Conservation (phyloP, 1,140 invertebrate genomes). For the Sipha flava region DNA sequence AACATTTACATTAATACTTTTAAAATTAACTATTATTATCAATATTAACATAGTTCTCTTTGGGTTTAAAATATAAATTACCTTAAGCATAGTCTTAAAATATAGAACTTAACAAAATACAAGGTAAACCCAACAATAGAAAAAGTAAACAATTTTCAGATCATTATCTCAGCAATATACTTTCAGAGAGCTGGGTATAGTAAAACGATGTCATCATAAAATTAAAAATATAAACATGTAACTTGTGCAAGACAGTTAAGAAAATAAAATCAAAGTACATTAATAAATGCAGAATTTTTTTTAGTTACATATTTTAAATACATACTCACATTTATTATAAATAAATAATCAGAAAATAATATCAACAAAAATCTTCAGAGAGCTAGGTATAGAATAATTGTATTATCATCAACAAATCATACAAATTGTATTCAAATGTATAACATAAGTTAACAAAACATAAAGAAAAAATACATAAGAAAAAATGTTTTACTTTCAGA, state of each 20-base stretch:
- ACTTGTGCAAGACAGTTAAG: too few species aligned
- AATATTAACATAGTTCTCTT: background rate
- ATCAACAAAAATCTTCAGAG: background rate
- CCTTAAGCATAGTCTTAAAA: background rate
- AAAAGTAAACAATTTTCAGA: background rate
- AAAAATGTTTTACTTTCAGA: constrained; percentile 8
- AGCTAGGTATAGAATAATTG: background rate
- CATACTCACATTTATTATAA: background rate
- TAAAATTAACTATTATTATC: background rate
- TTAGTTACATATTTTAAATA: background rate
- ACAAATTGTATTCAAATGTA: background rate
- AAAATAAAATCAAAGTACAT: too few species aligned
- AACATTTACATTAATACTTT: background rate
- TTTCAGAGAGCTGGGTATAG: constrained; percentile 26
- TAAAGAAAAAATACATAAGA: background rate
- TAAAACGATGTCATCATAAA: background rate
- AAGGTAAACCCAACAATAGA: background rate
- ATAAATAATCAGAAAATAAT: background rate
- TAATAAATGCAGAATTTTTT: too few species aligned
- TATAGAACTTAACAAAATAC: background rate
- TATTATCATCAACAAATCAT: background rate
- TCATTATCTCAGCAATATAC: background rate
- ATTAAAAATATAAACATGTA: too few species aligned
- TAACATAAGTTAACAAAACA: background rate
- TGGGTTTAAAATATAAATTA: constrained; percentile 1